These are phyloP conservation scores for Phoenoteleia sp. DNA, from an alignment of 2,888 invertebrate species.

Conservation along the genomic window DNA sequence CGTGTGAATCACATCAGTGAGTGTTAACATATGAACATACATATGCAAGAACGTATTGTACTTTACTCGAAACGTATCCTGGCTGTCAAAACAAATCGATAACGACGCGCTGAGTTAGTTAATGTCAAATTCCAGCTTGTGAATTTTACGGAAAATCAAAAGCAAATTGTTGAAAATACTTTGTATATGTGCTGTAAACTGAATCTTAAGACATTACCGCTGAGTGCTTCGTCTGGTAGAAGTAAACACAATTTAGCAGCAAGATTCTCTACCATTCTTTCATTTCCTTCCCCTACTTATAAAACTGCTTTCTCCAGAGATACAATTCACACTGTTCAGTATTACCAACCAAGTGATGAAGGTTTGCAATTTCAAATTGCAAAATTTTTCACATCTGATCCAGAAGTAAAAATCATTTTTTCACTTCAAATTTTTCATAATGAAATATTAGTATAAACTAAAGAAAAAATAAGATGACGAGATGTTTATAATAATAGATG, in stretches of 20 bases:
- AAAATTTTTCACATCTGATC: no score
- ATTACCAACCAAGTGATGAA: conserved; percentile 52
- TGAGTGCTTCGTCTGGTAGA: conserved; percentile 79
- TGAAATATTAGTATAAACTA: no score
- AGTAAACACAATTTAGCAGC: conserved; percentile 84
- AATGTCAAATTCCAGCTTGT: background rate
- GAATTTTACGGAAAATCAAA: background rate
- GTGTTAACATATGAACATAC: background rate
- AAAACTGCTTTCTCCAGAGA: conserved; percentile 24
- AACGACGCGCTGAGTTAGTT: conserved; percentile 46
- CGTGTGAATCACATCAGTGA: background rate
- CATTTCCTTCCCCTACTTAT: conserved; percentile 58
- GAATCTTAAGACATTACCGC: conserved; percentile 76
- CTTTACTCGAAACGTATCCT: conserved; percentile 31
- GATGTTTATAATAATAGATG: no score
- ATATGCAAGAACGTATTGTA: conserved; percentile 28
- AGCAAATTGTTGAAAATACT: background rate
- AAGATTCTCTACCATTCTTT: conserved; percentile 84
- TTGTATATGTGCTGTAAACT: background rate
- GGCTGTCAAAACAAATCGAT: conserved; percentile 71
- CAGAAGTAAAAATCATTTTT: no score
- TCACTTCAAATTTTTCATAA: no score
- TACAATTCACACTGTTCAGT: conserved; percentile 36
- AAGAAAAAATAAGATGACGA: no score
- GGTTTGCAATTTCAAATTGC: no score